phyloP scores from a whole-genome alignment of 2,797 vertebrate species.

The Rousettus madagascariensis region DNA sequence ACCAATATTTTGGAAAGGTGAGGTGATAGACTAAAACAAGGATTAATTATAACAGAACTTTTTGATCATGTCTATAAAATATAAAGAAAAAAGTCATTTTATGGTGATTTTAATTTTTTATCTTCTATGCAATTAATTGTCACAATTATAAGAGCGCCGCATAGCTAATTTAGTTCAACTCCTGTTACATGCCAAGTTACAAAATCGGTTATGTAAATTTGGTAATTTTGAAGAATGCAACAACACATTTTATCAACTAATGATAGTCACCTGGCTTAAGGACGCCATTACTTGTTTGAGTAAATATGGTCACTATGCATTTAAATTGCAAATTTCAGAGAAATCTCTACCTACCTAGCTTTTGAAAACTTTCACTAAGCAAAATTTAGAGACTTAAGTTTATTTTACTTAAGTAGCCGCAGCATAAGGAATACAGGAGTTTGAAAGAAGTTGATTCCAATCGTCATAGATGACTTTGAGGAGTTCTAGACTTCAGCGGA shows the following conservation, averaged over 20 bases:
- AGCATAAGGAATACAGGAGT: neutral
- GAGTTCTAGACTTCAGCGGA: too few species aligned
- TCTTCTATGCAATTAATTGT: neutral
- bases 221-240: neutral
- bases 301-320: neutral
- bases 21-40: neutral
- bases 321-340: neutral
- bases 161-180: neutral
- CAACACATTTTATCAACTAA: neutral
- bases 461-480: too few species aligned
- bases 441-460: too few species aligned
- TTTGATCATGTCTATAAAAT: neutral
- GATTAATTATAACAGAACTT: neutral
- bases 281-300: neutral
- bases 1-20: neutral
- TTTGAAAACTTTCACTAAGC: neutral
- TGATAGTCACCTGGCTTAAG: neutral
- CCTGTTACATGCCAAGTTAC: neutral
- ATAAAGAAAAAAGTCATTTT: neutral
- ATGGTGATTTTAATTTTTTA: neutral
- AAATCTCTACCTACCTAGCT: neutral
- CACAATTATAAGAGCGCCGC: neutral
- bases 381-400: constrained; percentile 9
- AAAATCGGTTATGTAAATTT: neutral
- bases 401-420: neutral